phyloP scores from a whole-genome alignment of 2,797 vertebrate genomes.

The Numenius phaeopus region DNA sequence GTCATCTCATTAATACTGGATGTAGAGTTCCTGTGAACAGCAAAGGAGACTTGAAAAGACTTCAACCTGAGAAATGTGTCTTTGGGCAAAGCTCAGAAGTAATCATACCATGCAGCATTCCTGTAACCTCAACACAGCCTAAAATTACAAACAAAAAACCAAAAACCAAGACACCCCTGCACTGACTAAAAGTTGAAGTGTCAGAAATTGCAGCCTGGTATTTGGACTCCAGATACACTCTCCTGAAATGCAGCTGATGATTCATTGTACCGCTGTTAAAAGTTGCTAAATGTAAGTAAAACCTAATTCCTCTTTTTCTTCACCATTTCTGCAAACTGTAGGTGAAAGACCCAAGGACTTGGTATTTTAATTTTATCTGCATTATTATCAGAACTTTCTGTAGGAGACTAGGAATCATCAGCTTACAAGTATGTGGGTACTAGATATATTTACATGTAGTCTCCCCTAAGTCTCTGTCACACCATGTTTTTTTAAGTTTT shows the following conservation, averaged over 20 bases:
- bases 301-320: neutral
- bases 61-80: neutral
- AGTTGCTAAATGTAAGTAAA: slow-evolving; percentile 60
- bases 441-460: neutral
- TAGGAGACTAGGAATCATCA: neutral
- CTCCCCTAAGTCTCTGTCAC: neutral
- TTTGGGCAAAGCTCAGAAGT: neutral
- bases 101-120: neutral
- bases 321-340: neutral
- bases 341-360: neutral
- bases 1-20: neutral
- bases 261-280: slow-evolving; percentile 40
- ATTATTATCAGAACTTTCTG: neutral
- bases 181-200: slow-evolving; percentile 14
- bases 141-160: neutral
- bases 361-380: neutral
- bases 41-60: neutral
- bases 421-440: neutral
- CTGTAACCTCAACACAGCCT: neutral
- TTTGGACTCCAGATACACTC: slow-evolving; percentile 25
- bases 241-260: slow-evolving; percentile 43
- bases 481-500: neutral
- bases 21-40: neutral
- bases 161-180: neutral
- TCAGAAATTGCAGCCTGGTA: neutral